These are phyloP conservation scores for Melanotus villosus DNA, from an alignment of 2,888 invertebrate species.

Conservation along the genomic window DNA sequence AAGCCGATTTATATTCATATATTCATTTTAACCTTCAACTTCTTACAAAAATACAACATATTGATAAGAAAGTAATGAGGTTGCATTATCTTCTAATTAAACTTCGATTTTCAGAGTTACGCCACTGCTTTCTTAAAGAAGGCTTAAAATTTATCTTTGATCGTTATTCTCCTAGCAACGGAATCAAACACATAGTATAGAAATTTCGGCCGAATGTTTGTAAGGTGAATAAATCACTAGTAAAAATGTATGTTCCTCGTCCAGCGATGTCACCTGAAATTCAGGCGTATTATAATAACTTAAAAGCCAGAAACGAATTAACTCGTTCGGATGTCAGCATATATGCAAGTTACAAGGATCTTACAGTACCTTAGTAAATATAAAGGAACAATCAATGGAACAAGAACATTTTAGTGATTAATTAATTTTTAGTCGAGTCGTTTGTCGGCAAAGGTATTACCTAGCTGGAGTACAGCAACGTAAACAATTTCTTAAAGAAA, in stretches of 20 bases:
- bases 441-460: conserved; percentile 76
- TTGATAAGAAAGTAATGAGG: too few species aligned
- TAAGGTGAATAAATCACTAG: conserved; percentile 23
- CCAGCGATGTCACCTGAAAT: conserved; percentile 25
- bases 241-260: conserved; percentile 24
- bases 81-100: too few species aligned
- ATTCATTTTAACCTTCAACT: too few species aligned
- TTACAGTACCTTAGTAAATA: conserved; percentile 74
- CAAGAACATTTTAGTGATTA: not conserved
- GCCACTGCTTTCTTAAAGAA: not conserved
- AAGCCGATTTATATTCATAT: too few species aligned
- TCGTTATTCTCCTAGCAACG: conserved; percentile 51
- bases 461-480: conserved; percentile 70
- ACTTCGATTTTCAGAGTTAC: not conserved
- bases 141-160: not conserved
- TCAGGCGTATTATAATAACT: conserved; percentile 29
- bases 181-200: conserved; percentile 38
- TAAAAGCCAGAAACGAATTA: conserved; percentile 64
- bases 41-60: too few species aligned
- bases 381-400: not conserved
- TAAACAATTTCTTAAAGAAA: conserved; percentile 75
- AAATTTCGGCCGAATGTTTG: conserved; percentile 20
- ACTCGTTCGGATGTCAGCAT: conserved; percentile 75
- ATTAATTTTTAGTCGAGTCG: conserved; percentile 71
- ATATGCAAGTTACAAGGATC: conserved; percentile 74